These are phyloP conservation scores for Turnix velox DNA, from an alignment of 2,113 vertebrate genomes.

Conservation along the genomic window DNA sequence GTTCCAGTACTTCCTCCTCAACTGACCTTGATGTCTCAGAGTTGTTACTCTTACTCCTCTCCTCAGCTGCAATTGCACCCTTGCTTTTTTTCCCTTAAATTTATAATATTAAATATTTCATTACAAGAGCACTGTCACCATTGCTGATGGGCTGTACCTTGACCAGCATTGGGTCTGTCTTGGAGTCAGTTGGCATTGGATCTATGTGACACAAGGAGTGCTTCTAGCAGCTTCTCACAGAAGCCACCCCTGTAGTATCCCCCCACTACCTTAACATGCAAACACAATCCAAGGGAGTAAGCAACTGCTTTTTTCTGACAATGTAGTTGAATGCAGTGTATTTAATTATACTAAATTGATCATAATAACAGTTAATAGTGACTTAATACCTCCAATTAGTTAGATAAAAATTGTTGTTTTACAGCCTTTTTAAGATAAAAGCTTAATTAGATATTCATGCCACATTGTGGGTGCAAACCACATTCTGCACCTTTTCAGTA, in stretches of 20 bases:
- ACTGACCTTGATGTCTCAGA: neutral
- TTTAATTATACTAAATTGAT: conserved; percentile 48
- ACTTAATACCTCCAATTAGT: conserved; percentile 31
- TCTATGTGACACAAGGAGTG: neutral
- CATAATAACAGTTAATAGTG: conserved; percentile 32
- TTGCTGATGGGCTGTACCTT: neutral
- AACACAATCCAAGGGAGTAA: neutral
- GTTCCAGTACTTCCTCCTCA: neutral
- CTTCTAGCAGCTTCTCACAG: neutral
- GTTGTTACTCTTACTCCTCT: neutral
- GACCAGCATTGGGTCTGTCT: neutral
- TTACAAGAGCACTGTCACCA: neutral
- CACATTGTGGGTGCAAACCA: neutral
- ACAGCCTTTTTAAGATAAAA: conserved; percentile 24
- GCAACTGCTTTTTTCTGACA: neutral
- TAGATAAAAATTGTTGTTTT: conserved; percentile 27
- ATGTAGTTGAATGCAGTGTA: neutral
- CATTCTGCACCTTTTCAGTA: neutral
- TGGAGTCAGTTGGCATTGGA: neutral
- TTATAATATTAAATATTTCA: neutral
- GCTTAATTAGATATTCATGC: neutral
- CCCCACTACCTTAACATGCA: neutral
- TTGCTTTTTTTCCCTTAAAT: neutral
- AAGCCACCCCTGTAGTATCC: neutral
- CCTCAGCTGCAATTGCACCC: neutral